Conservation (phyloP, 2,888 invertebrate species). For the Drosophila limbata region DNA sequence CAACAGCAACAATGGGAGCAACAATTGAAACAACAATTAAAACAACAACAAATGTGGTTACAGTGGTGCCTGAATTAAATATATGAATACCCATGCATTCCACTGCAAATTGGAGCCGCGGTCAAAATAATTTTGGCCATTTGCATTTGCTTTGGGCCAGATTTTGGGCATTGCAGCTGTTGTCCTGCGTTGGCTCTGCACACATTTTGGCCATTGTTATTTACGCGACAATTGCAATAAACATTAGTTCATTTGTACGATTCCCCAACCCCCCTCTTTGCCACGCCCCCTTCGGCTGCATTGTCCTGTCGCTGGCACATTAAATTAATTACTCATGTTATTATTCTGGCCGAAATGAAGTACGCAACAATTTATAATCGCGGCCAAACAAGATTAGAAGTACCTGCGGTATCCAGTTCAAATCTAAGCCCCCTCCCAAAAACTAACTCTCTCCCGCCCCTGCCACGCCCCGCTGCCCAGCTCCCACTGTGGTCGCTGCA, state of each 20-base stretch:
- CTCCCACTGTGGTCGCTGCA: conserved; percentile 51
- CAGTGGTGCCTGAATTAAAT: conserved; percentile 68
- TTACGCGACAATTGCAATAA: conserved; percentile 68
- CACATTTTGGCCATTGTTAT: conserved; percentile 59
- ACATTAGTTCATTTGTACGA: conserved; percentile 62
- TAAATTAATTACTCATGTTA: conserved; percentile 84
- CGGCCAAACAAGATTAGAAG: conserved; percentile 83
- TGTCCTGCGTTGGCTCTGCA: conserved; percentile 37
- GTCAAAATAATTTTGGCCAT: conserved; percentile 74
- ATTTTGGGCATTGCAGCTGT: conserved; percentile 54
- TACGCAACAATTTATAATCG: conserved; percentile 84
- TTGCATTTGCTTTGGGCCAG: conserved; percentile 57
- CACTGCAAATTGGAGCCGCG: conserved; percentile 65
- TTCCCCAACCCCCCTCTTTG: neutral
- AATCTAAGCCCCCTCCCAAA: conserved; percentile 19
- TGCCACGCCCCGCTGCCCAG: neutral
- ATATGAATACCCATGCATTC: conserved; percentile 47
- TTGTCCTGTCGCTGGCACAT: conserved; percentile 80
- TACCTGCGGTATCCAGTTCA: conserved; percentile 70
- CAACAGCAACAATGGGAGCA: conserved; percentile 11
- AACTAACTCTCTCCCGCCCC: neutral
- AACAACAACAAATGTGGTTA: conserved; percentile 42
- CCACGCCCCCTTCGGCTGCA: conserved; percentile 8
- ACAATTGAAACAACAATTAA: neutral
- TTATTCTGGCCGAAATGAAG: conserved; percentile 84